phyloP scores from a whole-genome alignment of 2,888 invertebrate genomes.

The Corythucha ciliata region DNA sequence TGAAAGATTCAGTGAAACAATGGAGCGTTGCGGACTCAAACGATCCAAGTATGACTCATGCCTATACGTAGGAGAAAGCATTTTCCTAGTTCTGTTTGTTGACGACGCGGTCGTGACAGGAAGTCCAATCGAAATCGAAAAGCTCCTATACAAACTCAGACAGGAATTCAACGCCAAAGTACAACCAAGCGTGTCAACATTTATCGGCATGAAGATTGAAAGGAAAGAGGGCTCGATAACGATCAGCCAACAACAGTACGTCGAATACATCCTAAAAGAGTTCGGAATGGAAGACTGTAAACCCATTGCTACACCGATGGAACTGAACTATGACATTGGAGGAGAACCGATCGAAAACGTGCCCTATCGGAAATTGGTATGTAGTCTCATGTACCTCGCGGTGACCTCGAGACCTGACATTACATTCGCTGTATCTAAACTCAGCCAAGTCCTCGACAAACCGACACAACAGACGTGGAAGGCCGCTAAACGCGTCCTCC shows the following conservation, averaged over 20 bases:
- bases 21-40: constrained; percentile 14
- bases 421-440: background rate
- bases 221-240: constrained; percentile 7
- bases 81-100: constrained; percentile 16
- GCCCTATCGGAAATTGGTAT: constrained; percentile 24
- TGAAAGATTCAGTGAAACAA: constrained; percentile 13
- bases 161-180: constrained; percentile 20
- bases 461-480: constrained; percentile 20
- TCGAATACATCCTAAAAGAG: constrained; percentile 5
- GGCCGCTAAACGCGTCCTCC: constrained; percentile 22
- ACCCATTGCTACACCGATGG: constrained; percentile 22
- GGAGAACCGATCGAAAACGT: constrained; percentile 3
- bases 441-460: constrained; percentile 1
- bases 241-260: constrained; percentile 14
- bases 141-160: constrained; percentile 12
- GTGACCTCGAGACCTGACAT: constrained; percentile 9
- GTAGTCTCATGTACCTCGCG: constrained; percentile 18
- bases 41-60: constrained; percentile 14
- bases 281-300: constrained; percentile 17
- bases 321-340: constrained; percentile 11
- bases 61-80: constrained; percentile 8
- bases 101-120: constrained; percentile 23
- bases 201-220: constrained; percentile 21
- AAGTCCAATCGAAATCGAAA: constrained; percentile 3
- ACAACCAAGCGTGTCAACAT: constrained; percentile 8